phyloP scores from a whole-genome alignment of 2,888 invertebrate species.

The Sarcophaga carnaria region DNA sequence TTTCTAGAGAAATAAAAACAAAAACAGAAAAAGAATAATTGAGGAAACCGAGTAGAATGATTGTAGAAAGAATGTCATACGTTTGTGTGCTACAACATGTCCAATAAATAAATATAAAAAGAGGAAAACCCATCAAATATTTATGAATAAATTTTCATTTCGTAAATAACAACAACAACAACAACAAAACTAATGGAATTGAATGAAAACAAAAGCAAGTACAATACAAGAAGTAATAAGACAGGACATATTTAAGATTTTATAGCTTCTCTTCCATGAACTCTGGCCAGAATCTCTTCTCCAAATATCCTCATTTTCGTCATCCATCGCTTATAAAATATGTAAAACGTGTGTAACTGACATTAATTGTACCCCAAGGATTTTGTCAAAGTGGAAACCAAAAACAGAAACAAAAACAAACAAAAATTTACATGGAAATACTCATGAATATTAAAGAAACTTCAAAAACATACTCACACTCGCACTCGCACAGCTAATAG shows the following conservation, averaged over 20 bases:
- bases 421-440: not conserved
- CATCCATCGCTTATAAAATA: conserved; percentile 62
- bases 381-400: conserved; percentile 46
- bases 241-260: conserved; percentile 66
- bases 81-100: conserved; percentile 15
- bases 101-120: conserved; percentile 45
- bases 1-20: not conserved
- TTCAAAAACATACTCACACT: conserved; percentile 24
- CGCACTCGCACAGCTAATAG: not conserved
- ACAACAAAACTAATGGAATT: not conserved
- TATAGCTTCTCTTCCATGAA: conserved; percentile 58
- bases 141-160: conserved; percentile 68
- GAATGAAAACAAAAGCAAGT: conserved; percentile 3
- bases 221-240: conserved; percentile 53
- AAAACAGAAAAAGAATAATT: not conserved
- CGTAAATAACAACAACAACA: conserved; percentile 40
- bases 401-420: conserved; percentile 27
- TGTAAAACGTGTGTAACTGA: conserved; percentile 70
- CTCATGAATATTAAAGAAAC: conserved; percentile 50
- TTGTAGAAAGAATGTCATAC: conserved; percentile 3
- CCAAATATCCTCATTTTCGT: not conserved
- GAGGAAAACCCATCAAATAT: conserved; percentile 61
- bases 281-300: conserved; percentile 11
- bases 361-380: conserved; percentile 69
- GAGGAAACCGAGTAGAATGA: not conserved